A percentile compares a stretch with the other conserved stretches of the same genome.
phyloP scores from a whole-genome alignment of 2,113 vertebrate genomes.

The Ceratotherium simum region DNA sequence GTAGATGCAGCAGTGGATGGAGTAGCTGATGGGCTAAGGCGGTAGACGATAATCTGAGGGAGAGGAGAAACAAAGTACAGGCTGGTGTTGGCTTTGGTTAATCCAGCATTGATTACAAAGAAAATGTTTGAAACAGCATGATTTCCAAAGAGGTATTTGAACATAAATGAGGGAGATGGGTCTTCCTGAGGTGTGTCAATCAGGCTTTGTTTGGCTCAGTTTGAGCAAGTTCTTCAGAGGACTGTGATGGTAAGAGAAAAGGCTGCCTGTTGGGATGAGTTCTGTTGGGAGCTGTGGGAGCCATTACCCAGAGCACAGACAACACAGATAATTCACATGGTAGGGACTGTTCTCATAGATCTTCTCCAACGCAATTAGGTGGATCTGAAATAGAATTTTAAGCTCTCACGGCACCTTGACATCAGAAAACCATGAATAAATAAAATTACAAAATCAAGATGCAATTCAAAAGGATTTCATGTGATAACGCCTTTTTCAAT shows the following conservation, averaged over 20 bases:
- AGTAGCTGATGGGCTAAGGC: neutral
- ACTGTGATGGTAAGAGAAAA: neutral
- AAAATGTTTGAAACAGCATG: neutral
- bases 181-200: neutral
- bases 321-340: neutral
- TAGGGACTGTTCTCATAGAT: neutral
- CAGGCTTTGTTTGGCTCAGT: neutral
- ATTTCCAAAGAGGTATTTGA: neutral
- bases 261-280: neutral
- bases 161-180: neutral
- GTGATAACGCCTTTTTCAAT: slow-evolving; percentile 54
- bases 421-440: slow-evolving; percentile 61
- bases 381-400: slow-evolving; percentile 47
- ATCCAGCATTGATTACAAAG: neutral
- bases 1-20: too few species aligned
- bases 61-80: neutral
- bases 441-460: slow-evolving; percentile 67
- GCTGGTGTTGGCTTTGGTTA: too few species aligned
- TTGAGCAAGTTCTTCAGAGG: neutral
- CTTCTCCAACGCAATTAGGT: slow-evolving; percentile 34
- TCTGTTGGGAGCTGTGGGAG: neutral
- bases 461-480: slow-evolving; percentile 45
- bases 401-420: slow-evolving; percentile 26
- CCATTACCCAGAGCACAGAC: neutral
- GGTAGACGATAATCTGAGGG: neutral